Conservation (phyloP, 2,888 invertebrate species). For the Drosophila mulleri region DNA sequence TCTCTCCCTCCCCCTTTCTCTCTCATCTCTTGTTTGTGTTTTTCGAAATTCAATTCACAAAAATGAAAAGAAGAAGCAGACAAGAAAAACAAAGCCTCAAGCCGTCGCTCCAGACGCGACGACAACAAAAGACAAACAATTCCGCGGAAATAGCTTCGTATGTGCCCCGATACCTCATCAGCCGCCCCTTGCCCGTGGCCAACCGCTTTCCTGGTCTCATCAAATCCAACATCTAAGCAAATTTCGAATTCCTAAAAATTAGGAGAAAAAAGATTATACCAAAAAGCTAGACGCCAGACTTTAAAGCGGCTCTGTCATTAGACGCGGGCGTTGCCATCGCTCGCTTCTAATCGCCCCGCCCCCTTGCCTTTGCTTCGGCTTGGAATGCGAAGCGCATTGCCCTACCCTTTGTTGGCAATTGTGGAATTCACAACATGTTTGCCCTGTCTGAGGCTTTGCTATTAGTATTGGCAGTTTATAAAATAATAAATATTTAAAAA, state of each 20-base stretch:
- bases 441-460: background rate
- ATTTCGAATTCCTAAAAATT: constrained; percentile 27
- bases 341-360: background rate
- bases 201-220: background rate
- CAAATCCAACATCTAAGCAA: constrained; percentile 25
- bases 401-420: background rate
- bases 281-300: constrained; percentile 27
- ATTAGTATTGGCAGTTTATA: background rate
- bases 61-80: constrained; percentile 17
- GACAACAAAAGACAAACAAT: constrained; percentile 74
- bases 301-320: constrained; percentile 36
- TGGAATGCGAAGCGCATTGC: constrained; percentile 51
- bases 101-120: constrained; percentile 47
- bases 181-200: background rate
- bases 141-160: constrained; percentile 61
- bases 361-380: background rate
- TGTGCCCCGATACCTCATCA: constrained; percentile 8
- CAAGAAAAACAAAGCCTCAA: constrained; percentile 39
- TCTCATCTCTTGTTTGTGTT: constrained; percentile 1
- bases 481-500: background rate
- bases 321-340: constrained; percentile 23
- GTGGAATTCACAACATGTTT: background rate
- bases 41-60: constrained; percentile 63
- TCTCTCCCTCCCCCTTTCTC: background rate
- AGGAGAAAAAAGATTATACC: background rate